Conservation (phyloP, 2,113 vertebrate genomes). For the Stigmatopora argus region DNA sequence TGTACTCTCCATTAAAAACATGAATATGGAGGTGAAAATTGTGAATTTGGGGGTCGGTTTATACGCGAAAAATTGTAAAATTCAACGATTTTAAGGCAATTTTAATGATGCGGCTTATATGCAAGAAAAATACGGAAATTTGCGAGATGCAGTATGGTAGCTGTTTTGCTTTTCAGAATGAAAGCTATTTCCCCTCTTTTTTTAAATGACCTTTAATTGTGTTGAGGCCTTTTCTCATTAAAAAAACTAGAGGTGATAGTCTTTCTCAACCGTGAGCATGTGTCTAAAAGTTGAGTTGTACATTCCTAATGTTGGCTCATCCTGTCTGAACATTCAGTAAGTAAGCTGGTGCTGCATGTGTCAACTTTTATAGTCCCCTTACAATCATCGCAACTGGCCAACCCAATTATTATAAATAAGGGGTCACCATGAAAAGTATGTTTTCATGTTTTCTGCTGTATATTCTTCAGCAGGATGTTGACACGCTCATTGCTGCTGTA, state of each 20-base stretch:
- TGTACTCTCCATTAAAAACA: no score
- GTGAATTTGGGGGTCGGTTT: no score
- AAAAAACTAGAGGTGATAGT: neutral
- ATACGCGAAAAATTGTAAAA: no score
- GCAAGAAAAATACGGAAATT: neutral
- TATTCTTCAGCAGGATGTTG: slow-evolving; percentile 17
- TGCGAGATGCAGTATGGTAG: slow-evolving; percentile 25
- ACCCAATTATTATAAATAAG: neutral
- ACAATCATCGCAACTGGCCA: slow-evolving; percentile 28
- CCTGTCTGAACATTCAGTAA: slow-evolving; percentile 14
- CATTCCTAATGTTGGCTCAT: slow-evolving; percentile 35
- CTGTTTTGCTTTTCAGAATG: slow-evolving; percentile 19
- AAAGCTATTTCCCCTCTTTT: neutral
- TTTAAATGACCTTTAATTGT: slow-evolving; percentile 27
- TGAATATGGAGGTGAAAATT: no score
- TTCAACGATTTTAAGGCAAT: no score
- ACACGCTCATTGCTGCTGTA: neutral
- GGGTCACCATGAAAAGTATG: slow-evolving; percentile 12
- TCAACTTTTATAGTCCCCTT: slow-evolving; percentile 40
- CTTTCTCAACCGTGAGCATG: neutral
- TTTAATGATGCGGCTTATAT: no score
- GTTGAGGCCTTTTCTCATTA: slow-evolving; percentile 39
- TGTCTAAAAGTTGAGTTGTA: slow-evolving; percentile 18
- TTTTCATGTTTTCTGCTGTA: slow-evolving; percentile 20
- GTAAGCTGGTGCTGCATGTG: slow-evolving; percentile 34